These are phyloP conservation scores for Anthopleura sola DNA, from an alignment of 64 coral and sea anemone genomes.

Conservation along the genomic window DNA sequence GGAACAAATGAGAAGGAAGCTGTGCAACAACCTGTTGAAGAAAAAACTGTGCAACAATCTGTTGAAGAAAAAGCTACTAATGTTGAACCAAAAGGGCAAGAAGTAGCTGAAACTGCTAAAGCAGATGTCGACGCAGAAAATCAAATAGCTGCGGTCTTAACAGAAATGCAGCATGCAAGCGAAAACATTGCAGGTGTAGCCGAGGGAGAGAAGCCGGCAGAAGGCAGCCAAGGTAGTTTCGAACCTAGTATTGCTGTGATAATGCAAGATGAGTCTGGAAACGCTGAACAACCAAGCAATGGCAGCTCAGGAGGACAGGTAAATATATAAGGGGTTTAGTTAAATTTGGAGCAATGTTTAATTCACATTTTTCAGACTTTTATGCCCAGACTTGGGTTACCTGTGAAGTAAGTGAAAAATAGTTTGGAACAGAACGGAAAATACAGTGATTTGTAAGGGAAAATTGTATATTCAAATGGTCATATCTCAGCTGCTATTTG, in stretches of 20 bases:
- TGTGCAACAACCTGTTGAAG: neutral
- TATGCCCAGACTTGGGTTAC: too few relatives aligned
- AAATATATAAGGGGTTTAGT: neutral
- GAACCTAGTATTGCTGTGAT: slow-evolving; percentile 16
- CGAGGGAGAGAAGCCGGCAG: neutral
- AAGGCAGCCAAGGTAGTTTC: neutral
- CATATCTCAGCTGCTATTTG: too few relatives aligned
- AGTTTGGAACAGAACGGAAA: too few relatives aligned
- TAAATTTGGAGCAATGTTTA: too few relatives aligned
- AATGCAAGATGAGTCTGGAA: slow-evolving; percentile 6
- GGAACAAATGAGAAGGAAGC: neutral
- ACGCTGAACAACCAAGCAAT: neutral
- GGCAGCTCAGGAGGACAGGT: neutral
- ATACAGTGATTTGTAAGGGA: too few relatives aligned
- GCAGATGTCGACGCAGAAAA: neutral
- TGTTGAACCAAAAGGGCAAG: neutral
- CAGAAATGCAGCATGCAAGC: slow-evolving; percentile 18
- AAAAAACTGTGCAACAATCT: neutral
- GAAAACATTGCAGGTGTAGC: neutral
- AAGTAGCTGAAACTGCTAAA: neutral
- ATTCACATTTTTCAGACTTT: too few relatives aligned
- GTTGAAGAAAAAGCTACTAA: too few relatives aligned
- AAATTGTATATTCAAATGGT: too few relatives aligned
- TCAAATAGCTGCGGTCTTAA: slow-evolving; percentile 7
- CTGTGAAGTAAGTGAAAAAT: too few relatives aligned